Percentiles rank a stretch among this genome's conserved stretches.
phyloP scores from a whole-genome alignment of 2,797 vertebrate genomes.

The Percopsis omiscomaycus region DNA sequence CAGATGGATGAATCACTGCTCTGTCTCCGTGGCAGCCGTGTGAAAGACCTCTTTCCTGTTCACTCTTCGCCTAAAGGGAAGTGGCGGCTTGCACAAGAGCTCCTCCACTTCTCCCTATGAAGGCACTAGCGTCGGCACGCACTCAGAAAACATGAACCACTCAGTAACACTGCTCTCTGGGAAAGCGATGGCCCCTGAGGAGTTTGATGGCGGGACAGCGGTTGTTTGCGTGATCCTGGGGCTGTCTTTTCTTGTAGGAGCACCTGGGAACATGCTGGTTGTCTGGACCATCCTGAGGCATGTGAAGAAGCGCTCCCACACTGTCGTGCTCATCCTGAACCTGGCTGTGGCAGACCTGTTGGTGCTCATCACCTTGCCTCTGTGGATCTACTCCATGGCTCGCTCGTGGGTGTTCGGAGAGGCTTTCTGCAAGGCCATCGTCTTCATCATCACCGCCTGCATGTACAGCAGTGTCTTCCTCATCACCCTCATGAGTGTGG shows the following conservation, averaged over 20 bases:
- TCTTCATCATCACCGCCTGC: constrained; percentile 80
- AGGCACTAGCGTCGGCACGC: constrained; percentile 62
- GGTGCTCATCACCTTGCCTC: constrained; percentile 83
- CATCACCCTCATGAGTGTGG: constrained; percentile 85
- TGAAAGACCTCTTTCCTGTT: constrained; percentile 63
- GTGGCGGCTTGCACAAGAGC: constrained; percentile 63
- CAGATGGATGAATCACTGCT: constrained; percentile 49
- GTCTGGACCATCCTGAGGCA: constrained; percentile 84
- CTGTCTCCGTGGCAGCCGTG: constrained; percentile 34
- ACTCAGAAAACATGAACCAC: constrained; percentile 62
- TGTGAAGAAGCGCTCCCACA: constrained; percentile 81
- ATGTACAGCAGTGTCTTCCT: constrained; percentile 89
- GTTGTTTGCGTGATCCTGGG: constrained; percentile 78
- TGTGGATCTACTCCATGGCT: constrained; percentile 87
- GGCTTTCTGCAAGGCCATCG: constrained; percentile 75
- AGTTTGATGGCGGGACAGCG: constrained; percentile 52
- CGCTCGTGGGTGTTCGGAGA: constrained; percentile 82
- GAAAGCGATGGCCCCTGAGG: constrained; percentile 55
- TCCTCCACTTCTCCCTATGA: constrained; percentile 54
- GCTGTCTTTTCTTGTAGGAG: constrained; percentile 80
- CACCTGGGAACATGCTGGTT: constrained; percentile 84
- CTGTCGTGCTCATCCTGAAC: constrained; percentile 84
- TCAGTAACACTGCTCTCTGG: constrained; percentile 20
- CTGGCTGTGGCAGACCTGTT: constrained; percentile 83
- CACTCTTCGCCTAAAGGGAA: constrained; percentile 67